Conservation (phyloP, 2,797 vertebrate genomes). For the Manis pentadactyla region DNA sequence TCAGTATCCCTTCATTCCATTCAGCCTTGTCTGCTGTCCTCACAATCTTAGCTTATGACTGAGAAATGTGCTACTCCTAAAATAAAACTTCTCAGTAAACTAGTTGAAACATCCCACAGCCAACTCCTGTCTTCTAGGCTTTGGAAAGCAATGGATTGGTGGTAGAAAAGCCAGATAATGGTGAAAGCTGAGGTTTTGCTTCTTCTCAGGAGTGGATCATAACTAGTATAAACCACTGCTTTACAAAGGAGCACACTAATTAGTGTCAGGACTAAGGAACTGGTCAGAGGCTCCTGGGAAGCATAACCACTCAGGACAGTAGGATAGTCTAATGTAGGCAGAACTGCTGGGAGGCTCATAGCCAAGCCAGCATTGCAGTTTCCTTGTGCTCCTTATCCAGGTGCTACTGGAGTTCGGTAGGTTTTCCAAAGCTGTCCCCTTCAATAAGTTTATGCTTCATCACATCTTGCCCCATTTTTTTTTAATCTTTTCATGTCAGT, state of each 20-base stretch:
- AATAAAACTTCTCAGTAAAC: background rate
- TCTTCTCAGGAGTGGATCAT: background rate
- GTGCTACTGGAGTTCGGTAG: background rate
- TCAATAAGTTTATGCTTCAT: background rate
- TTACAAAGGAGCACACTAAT: background rate
- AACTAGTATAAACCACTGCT: background rate
- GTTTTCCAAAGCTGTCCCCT: background rate
- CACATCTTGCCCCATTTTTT: conserved; percentile 59
- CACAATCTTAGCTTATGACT: background rate
- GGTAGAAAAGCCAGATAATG: background rate
- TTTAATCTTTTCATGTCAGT: conserved; percentile 77
- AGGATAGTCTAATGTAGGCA: background rate
- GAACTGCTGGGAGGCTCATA: background rate
- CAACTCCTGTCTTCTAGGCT: background rate
- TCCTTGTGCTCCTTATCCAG: background rate
- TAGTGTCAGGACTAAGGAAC: background rate
- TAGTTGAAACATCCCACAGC: background rate
- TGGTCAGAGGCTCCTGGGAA: background rate
- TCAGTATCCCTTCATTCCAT: background rate
- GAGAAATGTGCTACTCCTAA: background rate
- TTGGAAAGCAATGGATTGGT: background rate
- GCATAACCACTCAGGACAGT: background rate
- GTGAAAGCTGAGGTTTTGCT: background rate
- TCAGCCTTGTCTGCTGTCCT: background rate
- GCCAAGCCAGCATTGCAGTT: background rate